These are phyloP conservation scores for Gopherus flavomarginatus DNA, from an alignment of 2,113 vertebrate genomes.

Conservation along the genomic window DNA sequence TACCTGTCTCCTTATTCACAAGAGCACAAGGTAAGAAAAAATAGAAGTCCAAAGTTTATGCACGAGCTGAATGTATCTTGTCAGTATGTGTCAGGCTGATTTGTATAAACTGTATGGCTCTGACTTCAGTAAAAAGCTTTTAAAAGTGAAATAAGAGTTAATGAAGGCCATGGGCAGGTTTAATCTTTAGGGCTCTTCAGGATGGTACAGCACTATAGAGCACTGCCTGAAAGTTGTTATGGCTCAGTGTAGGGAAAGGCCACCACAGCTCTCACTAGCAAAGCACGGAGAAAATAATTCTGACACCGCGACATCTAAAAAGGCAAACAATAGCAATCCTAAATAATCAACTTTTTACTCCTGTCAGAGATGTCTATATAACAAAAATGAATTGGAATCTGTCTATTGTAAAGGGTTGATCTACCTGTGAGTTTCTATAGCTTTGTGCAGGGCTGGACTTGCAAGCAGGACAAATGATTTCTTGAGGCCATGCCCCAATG, in stretches of 20 bases:
- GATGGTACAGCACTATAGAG: neutral
- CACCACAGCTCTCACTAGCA: neutral
- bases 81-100: too few relatives aligned
- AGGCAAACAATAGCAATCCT: neutral
- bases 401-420: neutral
- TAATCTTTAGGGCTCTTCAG: neutral
- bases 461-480: conserved; percentile 30
- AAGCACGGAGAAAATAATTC: neutral
- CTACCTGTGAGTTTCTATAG: neutral
- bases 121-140: too few relatives aligned
- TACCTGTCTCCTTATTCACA: too few relatives aligned
- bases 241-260: neutral
- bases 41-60: too few relatives aligned
- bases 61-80: too few relatives aligned
- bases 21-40: too few relatives aligned
- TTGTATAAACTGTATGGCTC: too few relatives aligned
- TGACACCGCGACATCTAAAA: neutral
- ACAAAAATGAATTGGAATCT: neutral
- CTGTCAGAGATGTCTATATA: neutral
- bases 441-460: conserved; percentile 43
- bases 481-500: conserved; percentile 1
- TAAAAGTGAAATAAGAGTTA: neutral
- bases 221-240: neutral
- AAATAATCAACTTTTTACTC: neutral
- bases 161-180: neutral